Evolutionary conservation across 1,140 invertebrate species (phyloP).

Genomic region (Hyphantria cunea): DNA sequence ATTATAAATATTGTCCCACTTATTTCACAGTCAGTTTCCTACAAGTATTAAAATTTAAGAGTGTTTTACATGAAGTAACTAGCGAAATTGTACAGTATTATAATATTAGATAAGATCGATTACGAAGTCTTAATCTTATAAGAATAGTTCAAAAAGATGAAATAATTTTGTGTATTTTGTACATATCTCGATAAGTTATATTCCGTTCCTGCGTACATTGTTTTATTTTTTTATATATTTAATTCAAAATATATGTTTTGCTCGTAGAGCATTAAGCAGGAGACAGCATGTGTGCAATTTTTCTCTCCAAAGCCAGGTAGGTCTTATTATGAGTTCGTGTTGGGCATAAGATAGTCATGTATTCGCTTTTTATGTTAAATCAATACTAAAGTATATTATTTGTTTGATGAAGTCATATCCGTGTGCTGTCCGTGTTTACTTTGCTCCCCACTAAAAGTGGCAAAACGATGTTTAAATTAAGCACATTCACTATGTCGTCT

Average conservation of each 20-base stretch:
- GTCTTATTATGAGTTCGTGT: too few relatives aligned
- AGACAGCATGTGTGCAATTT: background rate
- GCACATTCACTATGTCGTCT: too few relatives aligned
- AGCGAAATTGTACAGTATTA: conserved; percentile 82
- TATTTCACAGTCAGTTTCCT: conserved; percentile 65
- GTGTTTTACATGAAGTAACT: conserved; percentile 72
- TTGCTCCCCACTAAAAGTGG: too few relatives aligned
- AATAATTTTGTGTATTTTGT: conserved; percentile 72
- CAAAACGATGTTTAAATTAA: too few relatives aligned
- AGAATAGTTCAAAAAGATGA: conserved; percentile 60
- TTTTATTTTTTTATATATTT: conserved; percentile 59
- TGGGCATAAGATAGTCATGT: too few relatives aligned
- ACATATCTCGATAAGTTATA: conserved; percentile 77
- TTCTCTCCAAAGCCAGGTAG: background rate
- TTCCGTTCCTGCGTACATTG: conserved; percentile 78
- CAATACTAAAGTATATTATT: too few relatives aligned
- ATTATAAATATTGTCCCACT: conserved; percentile 42
- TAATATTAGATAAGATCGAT: conserved; percentile 69
- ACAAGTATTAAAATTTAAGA: conserved; percentile 62
- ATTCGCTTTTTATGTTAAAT: too few relatives aligned
- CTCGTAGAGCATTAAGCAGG: conserved; percentile 28
- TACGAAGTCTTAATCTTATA: conserved; percentile 63
- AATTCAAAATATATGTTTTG: conserved; percentile 66
- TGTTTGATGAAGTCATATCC: too few relatives aligned
- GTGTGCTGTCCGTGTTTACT: too few relatives aligned